Evolutionary conservation across 1,140 invertebrate species (phyloP), one percentile per base, ranked within the genome.

Genomic region (Drosophila ohnishii): DNA sequence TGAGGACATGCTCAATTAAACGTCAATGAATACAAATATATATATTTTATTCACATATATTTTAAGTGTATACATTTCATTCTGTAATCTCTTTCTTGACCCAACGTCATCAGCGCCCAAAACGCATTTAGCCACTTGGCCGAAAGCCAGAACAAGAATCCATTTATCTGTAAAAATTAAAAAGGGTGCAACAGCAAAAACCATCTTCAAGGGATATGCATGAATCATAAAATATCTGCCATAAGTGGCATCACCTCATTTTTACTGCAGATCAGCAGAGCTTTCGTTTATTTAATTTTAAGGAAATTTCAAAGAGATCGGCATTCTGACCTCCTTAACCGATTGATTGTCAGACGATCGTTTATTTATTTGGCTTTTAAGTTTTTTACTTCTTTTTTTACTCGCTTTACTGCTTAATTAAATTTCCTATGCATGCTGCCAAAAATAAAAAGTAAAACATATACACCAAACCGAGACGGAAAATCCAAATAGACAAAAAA

Each of bases 91-190:
- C n/a, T 64, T 32, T 56, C 39, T 59, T 47, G 37, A 40, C 42
- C 39, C 60, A 60, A 63, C 80, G 80, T 83, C 75, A 83, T 83
- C 55, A 58, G 58, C 63, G 37, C 56, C 81, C 62, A 77, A 84
- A 84, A 85, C 81, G 77, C 81, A 84, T 84, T 84, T 80, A 77
- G 80, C 50, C 77, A 62, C 32, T 84, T 84, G 81, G 81, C 62
- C 22, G 5, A n/a, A 50, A 39, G 57, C 81, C 81, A 84, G 73
- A 47, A 66, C 25, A 62, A 69, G 69, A 74, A 80, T 74, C 30
- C 19, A 28, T 72, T 73, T 80, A 58, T 62, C 44, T 59, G 45
- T 59, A 44, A 58, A 64, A 72, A 51, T 51, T n/a, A 61, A 51
- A 69, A 47, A 71, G 56, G 65, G 65, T 71, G 39, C 50, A 7